Evolutionary conservation across 2,113 vertebrate genomes (phyloP).

Genomic region (Scartelaos histophorus): DNA sequence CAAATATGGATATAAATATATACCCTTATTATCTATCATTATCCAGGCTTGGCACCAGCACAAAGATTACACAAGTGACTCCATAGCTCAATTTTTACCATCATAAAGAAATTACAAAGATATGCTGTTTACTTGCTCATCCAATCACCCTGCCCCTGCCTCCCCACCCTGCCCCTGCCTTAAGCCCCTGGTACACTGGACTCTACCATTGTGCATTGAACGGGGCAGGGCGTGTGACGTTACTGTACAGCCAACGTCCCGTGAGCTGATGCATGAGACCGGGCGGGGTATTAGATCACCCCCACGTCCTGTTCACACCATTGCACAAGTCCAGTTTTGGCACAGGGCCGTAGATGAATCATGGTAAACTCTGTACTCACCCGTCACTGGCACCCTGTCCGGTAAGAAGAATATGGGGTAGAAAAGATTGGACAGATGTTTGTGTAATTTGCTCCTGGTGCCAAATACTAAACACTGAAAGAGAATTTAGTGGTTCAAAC

Average conservation of each 20-base stretch:
- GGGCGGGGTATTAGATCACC: neutral
- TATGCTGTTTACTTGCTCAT: neutral
- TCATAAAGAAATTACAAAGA: neutral
- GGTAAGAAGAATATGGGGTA: conserved; percentile 17
- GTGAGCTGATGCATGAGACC: neutral
- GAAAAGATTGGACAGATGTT: conserved; percentile 31
- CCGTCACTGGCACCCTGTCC: conserved; percentile 4
- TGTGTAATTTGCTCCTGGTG: neutral
- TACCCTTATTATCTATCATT: too few relatives aligned
- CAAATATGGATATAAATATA: too few relatives aligned
- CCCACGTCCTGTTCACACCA: neutral
- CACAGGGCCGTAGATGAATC: neutral
- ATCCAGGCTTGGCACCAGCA: too few relatives aligned
- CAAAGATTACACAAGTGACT: too few relatives aligned
- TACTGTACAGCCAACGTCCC: neutral
- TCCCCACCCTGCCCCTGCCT: neutral
- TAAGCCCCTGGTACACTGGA: neutral
- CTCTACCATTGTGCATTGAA: neutral
- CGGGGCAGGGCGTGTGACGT: neutral
- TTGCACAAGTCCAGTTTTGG: neutral
- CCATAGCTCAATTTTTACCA: too few relatives aligned
- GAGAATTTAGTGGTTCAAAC: too few relatives aligned
- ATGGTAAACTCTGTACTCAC: neutral
- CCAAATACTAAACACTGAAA: too few relatives aligned
- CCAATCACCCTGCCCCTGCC: neutral